A percentile compares a stretch with the other conserved stretches of the same genome.
Evolutionary conservation across 2,888 invertebrate species (phyloP).

Genomic region (Nasonia oneida): DNA sequence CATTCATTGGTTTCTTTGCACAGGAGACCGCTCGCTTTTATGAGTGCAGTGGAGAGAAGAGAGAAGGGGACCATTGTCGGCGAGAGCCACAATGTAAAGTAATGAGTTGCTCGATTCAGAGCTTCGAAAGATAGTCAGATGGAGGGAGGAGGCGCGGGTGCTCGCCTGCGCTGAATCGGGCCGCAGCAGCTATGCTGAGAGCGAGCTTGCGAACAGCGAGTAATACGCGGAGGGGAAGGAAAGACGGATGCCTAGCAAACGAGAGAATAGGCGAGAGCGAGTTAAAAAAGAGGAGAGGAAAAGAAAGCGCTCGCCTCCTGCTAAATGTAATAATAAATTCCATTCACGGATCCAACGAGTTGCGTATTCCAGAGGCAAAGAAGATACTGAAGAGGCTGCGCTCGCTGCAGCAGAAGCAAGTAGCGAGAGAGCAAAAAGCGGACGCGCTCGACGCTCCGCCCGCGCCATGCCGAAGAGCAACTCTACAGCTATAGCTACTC

Average conservation of each 20-base stretch:
- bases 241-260: constrained; percentile 32
- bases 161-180: background rate
- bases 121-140: constrained; percentile 52
- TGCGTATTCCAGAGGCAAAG: constrained; percentile 56
- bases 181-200: background rate
- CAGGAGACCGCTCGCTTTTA: constrained; percentile 35
- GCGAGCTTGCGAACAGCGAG: background rate
- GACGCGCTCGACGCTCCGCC: background rate
- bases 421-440: constrained; percentile 19
- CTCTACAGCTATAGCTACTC: background rate
- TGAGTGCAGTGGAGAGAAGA: constrained; percentile 53
- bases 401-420: background rate
- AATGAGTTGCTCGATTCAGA: constrained; percentile 68
- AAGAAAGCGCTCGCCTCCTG: constrained; percentile 40
- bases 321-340: constrained; percentile 65
- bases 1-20: constrained; percentile 37
- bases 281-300: constrained; percentile 11
- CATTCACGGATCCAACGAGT: constrained; percentile 53
- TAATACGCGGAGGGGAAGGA: background rate
- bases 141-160: background rate
- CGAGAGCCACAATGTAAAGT: constrained; percentile 67
- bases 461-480: background rate
- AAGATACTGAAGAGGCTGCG: constrained; percentile 46
- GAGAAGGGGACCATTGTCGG: constrained; percentile 65
- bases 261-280: constrained; percentile 30